These are phyloP conservation scores for Drepana arcuata DNA, from an alignment of 1,140 invertebrate species.

Conservation along the genomic window DNA sequence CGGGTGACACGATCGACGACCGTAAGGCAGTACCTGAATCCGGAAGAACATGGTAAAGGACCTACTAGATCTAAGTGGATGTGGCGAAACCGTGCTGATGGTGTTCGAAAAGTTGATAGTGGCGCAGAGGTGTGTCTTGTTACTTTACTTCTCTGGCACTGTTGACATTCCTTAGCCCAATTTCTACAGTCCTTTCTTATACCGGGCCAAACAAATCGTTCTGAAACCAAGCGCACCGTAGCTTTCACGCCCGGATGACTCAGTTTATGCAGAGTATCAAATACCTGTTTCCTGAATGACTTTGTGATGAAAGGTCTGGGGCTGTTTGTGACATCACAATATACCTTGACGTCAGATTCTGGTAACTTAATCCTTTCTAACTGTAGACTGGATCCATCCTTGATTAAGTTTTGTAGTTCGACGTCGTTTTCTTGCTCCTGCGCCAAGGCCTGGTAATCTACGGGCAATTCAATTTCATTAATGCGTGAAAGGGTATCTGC, in stretches of 20 bases:
- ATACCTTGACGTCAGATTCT: neutral
- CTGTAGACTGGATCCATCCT: neutral
- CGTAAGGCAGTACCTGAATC: slow-evolving; percentile 27
- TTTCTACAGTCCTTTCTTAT: slow-evolving; percentile 31
- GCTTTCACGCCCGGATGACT: slow-evolving; percentile 35
- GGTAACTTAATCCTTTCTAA: neutral
- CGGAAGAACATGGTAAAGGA: slow-evolving; percentile 20
- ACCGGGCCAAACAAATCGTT: slow-evolving; percentile 58
- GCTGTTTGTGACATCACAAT: neutral
- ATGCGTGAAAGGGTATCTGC: neutral
- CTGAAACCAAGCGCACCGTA: slow-evolving; percentile 36
- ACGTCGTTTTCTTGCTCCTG: neutral
- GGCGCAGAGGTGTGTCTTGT: slow-evolving; percentile 23
- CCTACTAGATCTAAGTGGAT: slow-evolving; percentile 43
- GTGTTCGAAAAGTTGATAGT: slow-evolving; percentile 15
- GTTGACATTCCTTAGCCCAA: slow-evolving; percentile 18
- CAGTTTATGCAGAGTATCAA: slow-evolving; percentile 33
- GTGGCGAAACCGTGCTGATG: slow-evolving; percentile 18
- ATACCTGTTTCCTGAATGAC: slow-evolving; percentile 8
- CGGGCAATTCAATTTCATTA: neutral
- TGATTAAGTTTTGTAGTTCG: neutral
- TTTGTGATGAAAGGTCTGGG: neutral
- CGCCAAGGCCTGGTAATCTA: neutral
- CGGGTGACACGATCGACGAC: slow-evolving; percentile 28
- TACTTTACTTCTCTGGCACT: slow-evolving; percentile 15